Conservation (phyloP, 2,888 invertebrate genomes). For the Noctua pronuba region DNA sequence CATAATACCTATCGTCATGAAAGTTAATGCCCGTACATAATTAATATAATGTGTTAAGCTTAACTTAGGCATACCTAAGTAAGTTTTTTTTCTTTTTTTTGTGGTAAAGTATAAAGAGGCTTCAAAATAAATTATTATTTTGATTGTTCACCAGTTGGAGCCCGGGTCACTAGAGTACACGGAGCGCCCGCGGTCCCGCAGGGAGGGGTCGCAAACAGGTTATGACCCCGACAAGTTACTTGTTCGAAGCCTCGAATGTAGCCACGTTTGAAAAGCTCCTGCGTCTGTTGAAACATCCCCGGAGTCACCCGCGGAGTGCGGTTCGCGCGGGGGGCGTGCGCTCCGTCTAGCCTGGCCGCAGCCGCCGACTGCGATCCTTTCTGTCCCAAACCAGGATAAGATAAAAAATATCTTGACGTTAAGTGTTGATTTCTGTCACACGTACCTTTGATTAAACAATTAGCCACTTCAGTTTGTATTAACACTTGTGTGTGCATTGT, state of each 20-base stretch:
- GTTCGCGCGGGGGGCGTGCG: conserved; percentile 67
- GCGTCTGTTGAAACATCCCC: conserved; percentile 71
- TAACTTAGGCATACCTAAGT: too few relatives aligned
- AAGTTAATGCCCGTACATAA: neutral
- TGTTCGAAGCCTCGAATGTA: conserved; percentile 85
- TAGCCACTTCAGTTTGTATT: conserved; percentile 53
- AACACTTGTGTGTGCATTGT: conserved; percentile 12
- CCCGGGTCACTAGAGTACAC: conserved; percentile 86
- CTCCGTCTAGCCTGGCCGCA: conserved; percentile 74
- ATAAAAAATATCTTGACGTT: conserved; percentile 85
- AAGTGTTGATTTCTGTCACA: conserved; percentile 76
- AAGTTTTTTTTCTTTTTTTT: neutral
- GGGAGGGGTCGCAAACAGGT: conserved; percentile 90
- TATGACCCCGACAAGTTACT: conserved; percentile 90
- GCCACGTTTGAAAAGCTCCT: conserved; percentile 80
- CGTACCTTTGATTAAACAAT: conserved; percentile 72
- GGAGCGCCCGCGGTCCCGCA: conserved; percentile 82
- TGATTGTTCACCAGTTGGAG: conserved; percentile 76
- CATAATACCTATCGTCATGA: neutral
- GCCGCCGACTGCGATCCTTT: conserved; percentile 80
- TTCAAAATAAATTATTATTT: conserved; percentile 69
- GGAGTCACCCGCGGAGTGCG: conserved; percentile 55
- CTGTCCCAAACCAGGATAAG: conserved; percentile 87
- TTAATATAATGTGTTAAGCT: neutral
- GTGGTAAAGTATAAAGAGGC: conserved; percentile 22